phyloP scores from a whole-genome alignment of 2,888 invertebrate species.

The Cataglyphis livida region DNA sequence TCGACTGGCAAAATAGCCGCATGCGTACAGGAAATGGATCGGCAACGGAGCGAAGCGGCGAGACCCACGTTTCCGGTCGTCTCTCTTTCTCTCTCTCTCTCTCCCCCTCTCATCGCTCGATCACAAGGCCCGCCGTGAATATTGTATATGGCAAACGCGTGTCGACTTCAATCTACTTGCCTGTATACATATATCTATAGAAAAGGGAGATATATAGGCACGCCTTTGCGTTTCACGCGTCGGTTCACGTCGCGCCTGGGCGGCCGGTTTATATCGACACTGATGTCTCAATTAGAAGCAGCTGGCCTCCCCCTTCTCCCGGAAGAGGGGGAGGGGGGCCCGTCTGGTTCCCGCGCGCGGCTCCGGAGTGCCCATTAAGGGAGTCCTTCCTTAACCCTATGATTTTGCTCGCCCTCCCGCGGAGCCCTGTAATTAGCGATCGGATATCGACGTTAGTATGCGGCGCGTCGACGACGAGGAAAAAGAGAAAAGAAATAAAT shows the following conservation, averaged over 20 bases:
- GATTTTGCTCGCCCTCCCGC: constrained; percentile 53
- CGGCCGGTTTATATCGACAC: constrained; percentile 50
- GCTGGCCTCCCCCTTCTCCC: constrained; percentile 43
- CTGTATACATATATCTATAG: constrained; percentile 42
- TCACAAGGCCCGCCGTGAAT: constrained; percentile 54
- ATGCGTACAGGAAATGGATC: constrained; percentile 46
- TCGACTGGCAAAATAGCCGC: constrained; percentile 46
- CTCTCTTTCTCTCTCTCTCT: not conserved
- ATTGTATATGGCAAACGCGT: constrained; percentile 10
- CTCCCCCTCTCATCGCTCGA: not conserved
- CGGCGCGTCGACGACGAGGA: constrained; percentile 27
- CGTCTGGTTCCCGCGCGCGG: constrained; percentile 42
- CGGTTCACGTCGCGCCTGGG: constrained; percentile 58
- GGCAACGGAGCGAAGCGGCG: constrained; percentile 51
- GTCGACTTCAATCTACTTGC: constrained; percentile 37
- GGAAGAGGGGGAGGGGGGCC: constrained; percentile 39
- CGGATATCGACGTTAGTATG: constrained; percentile 48
- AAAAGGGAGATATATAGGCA: not conserved
- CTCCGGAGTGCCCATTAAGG: constrained; percentile 43
- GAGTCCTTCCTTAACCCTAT: constrained; percentile 53
- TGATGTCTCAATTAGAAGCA: constrained; percentile 67
- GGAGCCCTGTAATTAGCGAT: constrained; percentile 52
- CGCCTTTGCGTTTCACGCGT: constrained; percentile 62
- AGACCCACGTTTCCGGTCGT: constrained; percentile 57
- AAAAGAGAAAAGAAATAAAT: not conserved